Percentiles rank a stretch among this genome's conserved stretches.
Evolutionary conservation across 2,113 vertebrate genomes (phyloP).

Genomic region (Burhinus oedicnemus): DNA sequence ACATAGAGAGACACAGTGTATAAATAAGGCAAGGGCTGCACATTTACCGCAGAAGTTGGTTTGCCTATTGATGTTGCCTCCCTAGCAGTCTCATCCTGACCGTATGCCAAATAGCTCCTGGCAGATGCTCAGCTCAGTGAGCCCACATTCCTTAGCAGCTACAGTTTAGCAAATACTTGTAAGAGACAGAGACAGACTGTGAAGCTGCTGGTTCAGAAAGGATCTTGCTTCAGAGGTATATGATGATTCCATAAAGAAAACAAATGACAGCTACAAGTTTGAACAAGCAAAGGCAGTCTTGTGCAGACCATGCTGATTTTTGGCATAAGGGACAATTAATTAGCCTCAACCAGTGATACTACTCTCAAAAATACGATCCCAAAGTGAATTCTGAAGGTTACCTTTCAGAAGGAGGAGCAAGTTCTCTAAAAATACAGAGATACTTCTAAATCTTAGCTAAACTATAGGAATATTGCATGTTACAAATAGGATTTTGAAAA

Average conservation of each 20-base stretch:
- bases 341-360: background rate
- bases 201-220: constrained; percentile 22
- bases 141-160: background rate
- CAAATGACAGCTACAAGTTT: background rate
- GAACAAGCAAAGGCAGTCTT: background rate
- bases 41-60: background rate
- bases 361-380: background rate
- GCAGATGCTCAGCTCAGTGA: constrained; percentile 42
- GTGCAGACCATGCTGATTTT: background rate
- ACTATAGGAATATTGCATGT: background rate
- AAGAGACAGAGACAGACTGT: constrained; percentile 12
- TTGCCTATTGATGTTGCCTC: constrained; percentile 28
- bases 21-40: background rate
- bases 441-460: background rate
- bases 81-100: background rate
- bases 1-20: background rate
- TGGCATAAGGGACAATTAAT: background rate
- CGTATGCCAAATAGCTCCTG: constrained; percentile 19
- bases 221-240: background rate
- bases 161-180: constrained; percentile 26
- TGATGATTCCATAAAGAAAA: background rate
- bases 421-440: background rate
- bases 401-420: background rate
- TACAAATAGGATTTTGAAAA: background rate
- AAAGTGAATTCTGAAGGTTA: background rate